Base-by-base conservation (phyloP, 2,797 vertebrate genomes). In the Sus cebifrons region DNA sequence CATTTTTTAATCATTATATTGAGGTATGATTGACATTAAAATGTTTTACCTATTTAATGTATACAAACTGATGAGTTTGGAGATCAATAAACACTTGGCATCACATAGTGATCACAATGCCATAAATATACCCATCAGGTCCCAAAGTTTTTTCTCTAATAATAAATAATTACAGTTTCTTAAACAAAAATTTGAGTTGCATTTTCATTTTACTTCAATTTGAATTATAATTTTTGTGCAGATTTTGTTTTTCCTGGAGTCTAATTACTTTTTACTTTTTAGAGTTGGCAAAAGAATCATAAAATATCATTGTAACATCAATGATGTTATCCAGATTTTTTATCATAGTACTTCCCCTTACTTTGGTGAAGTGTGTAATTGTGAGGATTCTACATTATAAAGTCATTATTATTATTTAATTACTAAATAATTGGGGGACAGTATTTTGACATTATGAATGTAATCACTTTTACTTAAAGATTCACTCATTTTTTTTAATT, bases 201-300 rank as follows among this genome's bases (percentile, higher is more conserved):
- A n/a, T 62, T 90, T 85, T 23, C 36, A 62, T 78, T 94, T 84
- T 90, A 3, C 40, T 64, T 62, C 40, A n/a, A 25, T n/a, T 90
- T 94, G n/a, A 18, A 40, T n/a, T 52, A 15, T 67, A 67, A 3
- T 40, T 25, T 25, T 60, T 36, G 36, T 74, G 17, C 36, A 91
- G 23, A 2, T 74, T 79, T 73, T 81, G 54, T 74, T 62, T 36
- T n/a, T 68, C 25, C 1, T 36, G 21, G 79, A 4, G 0, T 78
- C 75, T 70, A 77, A 84, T 62, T 52, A 77, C 62, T 52, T 90
- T 71, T n/a, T 7, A 82, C 9, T 83, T 74, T 83, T 52, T 6
- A 27, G 14, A 70, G 17, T 93, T 70, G 65, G n/a, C 40, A 70
- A 71, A 84, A 77, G 9, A 12, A 54, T 7, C 25, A 94, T 36